Evolutionary conservation across 2,888 invertebrate genomes (phyloP), one percentile per base, ranked within the genome.

Genomic region (Drosophila setosimentum): DNA sequence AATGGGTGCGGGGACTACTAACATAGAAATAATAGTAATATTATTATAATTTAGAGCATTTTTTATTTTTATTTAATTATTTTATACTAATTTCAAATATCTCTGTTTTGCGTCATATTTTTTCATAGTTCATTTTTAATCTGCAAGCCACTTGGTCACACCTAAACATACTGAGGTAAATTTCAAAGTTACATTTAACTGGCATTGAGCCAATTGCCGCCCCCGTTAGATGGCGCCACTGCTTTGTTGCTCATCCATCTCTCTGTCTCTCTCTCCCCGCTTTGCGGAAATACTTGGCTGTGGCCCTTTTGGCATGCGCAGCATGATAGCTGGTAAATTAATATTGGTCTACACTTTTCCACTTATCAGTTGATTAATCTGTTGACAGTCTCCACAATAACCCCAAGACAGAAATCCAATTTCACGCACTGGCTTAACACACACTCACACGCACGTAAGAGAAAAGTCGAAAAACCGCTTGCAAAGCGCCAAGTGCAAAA

Each of bases 301-400:
- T 62, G 59, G 76, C 80, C 67, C 71, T 80, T 78, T 78, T 75
- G 76, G 71, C 77, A 78, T 78, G 80, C 80, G 58, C 57, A 45
- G 27, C 80, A 60, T 68, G 80, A 68, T 63, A 76, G 59, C 27
- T 4, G 7, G 27, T 37, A 37, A 37, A 37, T 55, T 29, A 55
- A 55, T 37, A 37, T 37, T 78, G 76, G 65, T 68, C 80, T 68
- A 70, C 80, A 80, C 71, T 74, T 75, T 74, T 72, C 76, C 80
- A 76, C 71, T 79, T 75, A 71, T 57, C 67, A 30, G 75, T 72
- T 80, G 80, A 82, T 80, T 80, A 82, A 80, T 80, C 79, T 78
- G 75, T 29, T 58, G 21, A 63, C 40, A 24, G 61, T 49, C 73
- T 27, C 50, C 27, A 51, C 76, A 76, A 71, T 76, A 68, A 72